These are phyloP conservation scores for Oxyteleia sp. DNA, from an alignment of 2,888 invertebrate genomes.

Conservation along the genomic window DNA sequence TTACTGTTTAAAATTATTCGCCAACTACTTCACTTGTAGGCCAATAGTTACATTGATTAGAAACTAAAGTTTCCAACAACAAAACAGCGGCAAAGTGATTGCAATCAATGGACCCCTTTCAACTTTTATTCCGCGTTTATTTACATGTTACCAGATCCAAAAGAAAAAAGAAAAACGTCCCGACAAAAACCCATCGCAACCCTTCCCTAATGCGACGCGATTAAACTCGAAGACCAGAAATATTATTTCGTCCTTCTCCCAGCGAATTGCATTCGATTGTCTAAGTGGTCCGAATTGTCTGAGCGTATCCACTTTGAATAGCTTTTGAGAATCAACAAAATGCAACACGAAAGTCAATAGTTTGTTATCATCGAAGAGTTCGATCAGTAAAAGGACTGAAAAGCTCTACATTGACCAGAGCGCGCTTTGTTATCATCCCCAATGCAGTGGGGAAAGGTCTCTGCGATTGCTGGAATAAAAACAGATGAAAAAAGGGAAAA, in stretches of 20 bases:
- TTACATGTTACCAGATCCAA: too few species aligned
- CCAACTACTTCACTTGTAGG: too few species aligned
- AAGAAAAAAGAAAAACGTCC: too few species aligned
- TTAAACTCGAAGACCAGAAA: too few species aligned
- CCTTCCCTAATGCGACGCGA: too few species aligned
- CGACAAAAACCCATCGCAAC: too few species aligned
- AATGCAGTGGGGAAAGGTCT: conserved; percentile 53
- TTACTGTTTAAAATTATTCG: too few species aligned
- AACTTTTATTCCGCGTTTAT: too few species aligned
- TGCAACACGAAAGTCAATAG: conserved; percentile 71
- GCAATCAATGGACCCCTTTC: too few species aligned
- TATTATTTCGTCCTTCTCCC: neutral
- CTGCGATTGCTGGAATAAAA: conserved; percentile 63
- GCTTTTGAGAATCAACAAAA: conserved; percentile 66
- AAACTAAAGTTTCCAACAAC: too few species aligned
- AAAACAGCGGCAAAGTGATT: too few species aligned
- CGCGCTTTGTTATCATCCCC: conserved; percentile 72
- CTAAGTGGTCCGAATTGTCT: conserved; percentile 43
- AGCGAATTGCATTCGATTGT: conserved; percentile 31
- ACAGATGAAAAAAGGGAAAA: conserved; percentile 33
- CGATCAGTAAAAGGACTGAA: conserved; percentile 67
- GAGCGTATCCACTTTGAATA: conserved; percentile 47
- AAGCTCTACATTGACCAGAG: conserved; percentile 73
- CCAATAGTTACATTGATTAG: too few species aligned
- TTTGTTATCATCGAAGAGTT: conserved; percentile 71